phyloP scores from a whole-genome alignment of 1,140 invertebrate genomes.

The Octopus sinensis region DNA sequence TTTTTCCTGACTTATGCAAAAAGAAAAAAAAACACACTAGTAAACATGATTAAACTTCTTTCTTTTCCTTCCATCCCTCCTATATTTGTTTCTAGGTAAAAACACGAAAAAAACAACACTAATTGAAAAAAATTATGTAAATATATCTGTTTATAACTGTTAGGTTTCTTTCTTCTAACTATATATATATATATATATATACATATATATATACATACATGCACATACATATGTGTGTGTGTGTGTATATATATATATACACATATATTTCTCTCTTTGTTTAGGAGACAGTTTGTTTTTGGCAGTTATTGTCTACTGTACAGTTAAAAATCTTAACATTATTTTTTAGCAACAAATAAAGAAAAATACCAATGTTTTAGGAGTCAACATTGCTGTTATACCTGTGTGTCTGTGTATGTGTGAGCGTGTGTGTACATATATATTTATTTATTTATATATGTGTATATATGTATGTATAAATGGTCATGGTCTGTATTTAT shows the following conservation, averaged over 20 bases:
- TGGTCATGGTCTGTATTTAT: too few species aligned
- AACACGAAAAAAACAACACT: not conserved
- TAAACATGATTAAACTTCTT: not conserved
- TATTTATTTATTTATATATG: too few species aligned
- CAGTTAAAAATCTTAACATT: not conserved
- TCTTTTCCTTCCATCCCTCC: not conserved
- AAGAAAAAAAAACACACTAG: slow-evolving; percentile 5
- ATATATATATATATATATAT: not conserved
- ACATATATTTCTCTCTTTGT: too few species aligned
- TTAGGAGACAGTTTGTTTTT: too few species aligned
- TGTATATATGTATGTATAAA: too few species aligned
- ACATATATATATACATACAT: not conserved
- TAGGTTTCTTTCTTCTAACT: not conserved
- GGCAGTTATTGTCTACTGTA: too few species aligned
- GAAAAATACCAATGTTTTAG: slow-evolving; percentile 10
- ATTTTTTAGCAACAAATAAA: slow-evolving; percentile 8
- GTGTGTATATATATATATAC: not conserved
- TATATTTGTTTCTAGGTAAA: not conserved
- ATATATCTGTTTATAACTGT: slow-evolving; percentile 9
- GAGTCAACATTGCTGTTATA: slow-evolving; percentile 9
- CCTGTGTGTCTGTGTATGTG: not conserved
- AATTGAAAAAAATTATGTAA: not conserved
- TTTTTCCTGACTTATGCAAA: slow-evolving; percentile 15
- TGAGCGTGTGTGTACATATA: too few species aligned
- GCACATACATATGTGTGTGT: not conserved